Evolutionary conservation across 2,113 vertebrate species (phyloP), one percentile per base, ranked within the genome.

Genomic region (Prunella himalayana): DNA sequence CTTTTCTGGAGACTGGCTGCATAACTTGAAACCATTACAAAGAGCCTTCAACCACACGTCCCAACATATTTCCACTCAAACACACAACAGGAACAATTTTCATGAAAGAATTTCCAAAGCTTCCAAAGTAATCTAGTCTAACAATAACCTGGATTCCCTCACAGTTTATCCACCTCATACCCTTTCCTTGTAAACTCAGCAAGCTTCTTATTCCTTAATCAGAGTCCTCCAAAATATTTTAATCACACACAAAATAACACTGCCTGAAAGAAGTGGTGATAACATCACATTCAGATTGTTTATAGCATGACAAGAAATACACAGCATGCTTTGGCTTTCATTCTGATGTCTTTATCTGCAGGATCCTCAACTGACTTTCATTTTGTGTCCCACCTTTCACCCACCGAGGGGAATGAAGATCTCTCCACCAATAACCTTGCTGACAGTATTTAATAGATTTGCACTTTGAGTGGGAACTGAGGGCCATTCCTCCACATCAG

Each of bases 221-320:
- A 88, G 50, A 70, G 44, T 53, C 59, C 56, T 96, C 79, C 4
- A 11, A 60, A 95, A 70, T 54, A 82, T 65, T 93, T 88, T 86
- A 82, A 80, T 82, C 66, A 81, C 47, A 54, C 23, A 24, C 39
- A 77, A 70, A 90, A 90, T 41, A 90, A 63, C 75, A 25, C 24
- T 45, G 90, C 60, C 57, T 83, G 64, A 93, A 96, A 90, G 44
- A 83, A 92, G 71, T 39, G 60, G 79, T 41, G 94, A 78, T 93
- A 86, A 70, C 68, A 81, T 88, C 71, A 81, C 41, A 49, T 64
- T 93, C 68, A 59, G 50, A 85, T 41, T 92, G 71, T 88, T 96
- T 78, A 75, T 16, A 70, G 51, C 3, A 1, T 66, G 83, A 90
- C 71, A 78, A 90, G 88, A 95, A 94, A 94, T 7, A 44, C 85